Conservation (phyloP, 1,140 invertebrate species). For the Chrysoperla carnea region DNA sequence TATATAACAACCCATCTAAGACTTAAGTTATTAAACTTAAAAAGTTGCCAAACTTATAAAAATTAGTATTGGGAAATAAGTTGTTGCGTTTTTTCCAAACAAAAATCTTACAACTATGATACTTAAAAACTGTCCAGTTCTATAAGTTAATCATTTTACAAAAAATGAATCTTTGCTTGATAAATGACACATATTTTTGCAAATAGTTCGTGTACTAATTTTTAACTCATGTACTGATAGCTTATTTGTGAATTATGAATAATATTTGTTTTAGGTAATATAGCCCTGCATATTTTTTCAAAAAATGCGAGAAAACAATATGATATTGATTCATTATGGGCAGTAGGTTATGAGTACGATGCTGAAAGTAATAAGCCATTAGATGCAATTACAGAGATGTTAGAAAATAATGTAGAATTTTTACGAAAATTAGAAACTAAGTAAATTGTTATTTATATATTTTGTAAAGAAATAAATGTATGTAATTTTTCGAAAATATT, state of each 20-base stretch:
- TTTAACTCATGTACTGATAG: background rate
- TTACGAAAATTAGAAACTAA: slow-evolving; percentile 37
- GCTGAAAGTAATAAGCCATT: slow-evolving; percentile 38
- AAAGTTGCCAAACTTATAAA: no score
- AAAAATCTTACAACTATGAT: no score
- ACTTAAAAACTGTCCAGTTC: no score
- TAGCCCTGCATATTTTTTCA: slow-evolving; percentile 77
- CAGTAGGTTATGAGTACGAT: slow-evolving; percentile 67
- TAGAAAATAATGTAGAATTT: slow-evolving; percentile 42
- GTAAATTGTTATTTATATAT: no score
- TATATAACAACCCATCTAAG: no score
- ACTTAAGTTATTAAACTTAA: no score
- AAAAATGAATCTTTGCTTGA: no score
- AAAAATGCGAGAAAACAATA: slow-evolving; percentile 46
- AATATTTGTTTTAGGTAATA: slow-evolving; percentile 49
- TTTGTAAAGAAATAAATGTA: no score
- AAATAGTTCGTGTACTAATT: background rate
- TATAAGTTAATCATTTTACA: no score
- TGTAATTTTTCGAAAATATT: no score
- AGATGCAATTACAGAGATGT: slow-evolving; percentile 32
- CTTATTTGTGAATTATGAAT: background rate
- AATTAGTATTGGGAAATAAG: no score
- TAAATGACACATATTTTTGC: background rate
- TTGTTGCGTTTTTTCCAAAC: no score
- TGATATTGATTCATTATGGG: slow-evolving; percentile 84